Percentiles rank a stretch among this genome's conserved stretches.
Evolutionary conservation across 2,888 invertebrate genomes (phyloP).

Genomic region (Salticus scenicus): DNA sequence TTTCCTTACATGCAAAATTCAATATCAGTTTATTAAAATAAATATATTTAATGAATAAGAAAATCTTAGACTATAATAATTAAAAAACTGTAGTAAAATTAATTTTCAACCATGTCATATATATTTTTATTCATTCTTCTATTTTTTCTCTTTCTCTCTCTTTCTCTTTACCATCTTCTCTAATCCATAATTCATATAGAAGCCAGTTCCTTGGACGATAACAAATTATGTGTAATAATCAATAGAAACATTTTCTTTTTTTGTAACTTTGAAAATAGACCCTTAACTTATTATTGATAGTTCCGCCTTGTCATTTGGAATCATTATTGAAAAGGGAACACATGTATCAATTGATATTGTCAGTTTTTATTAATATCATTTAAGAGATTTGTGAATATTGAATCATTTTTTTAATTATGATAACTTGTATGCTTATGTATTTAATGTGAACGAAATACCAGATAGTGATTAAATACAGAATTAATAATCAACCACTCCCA

Average conservation of each 20-base stretch:
- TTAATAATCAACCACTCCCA: background rate
- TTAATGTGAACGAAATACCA: background rate
- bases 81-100: too few relatives aligned
- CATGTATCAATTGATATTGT: background rate
- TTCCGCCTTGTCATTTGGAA: constrained; percentile 13
- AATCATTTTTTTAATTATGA: background rate
- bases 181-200: background rate
- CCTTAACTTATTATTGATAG: background rate
- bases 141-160: background rate
- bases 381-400: background rate
- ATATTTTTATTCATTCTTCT: background rate
- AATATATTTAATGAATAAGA: too few relatives aligned
- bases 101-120: background rate
- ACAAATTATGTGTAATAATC: constrained; percentile 5
- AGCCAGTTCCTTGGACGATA: background rate
- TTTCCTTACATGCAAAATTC: too few relatives aligned
- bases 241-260: background rate
- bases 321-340: constrained; percentile 5
- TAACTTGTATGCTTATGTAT: background rate
- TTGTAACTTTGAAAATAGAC: background rate
- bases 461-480: background rate
- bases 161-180: background rate
- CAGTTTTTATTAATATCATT: constrained; percentile 15
- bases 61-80: too few relatives aligned
- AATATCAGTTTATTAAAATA: too few relatives aligned